Evolutionary conservation across 2,888 invertebrate species (phyloP).

Genomic region (Drosophila anomelani): DNA sequence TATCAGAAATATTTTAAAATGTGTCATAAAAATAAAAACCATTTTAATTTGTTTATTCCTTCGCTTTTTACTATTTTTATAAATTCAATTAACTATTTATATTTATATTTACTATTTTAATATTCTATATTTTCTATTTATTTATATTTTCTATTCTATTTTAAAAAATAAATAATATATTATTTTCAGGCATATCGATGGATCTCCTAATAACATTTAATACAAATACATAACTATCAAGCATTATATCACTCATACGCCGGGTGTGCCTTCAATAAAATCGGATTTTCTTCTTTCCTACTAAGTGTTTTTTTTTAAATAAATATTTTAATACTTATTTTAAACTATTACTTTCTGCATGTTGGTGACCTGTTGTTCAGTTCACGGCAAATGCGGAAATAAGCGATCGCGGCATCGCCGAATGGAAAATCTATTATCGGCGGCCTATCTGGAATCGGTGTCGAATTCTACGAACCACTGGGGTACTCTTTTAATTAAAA

Average conservation of each 20-base stretch:
- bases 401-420: constrained; percentile 7
- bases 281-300: neutral
- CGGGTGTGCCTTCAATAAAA: neutral
- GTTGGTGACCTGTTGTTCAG: neutral
- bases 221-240: neutral
- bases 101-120: too few species aligned
- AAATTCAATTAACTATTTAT: neutral
- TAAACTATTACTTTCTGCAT: neutral
- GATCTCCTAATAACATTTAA: too few species aligned
- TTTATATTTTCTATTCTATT: too few species aligned
- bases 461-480: constrained; percentile 51
- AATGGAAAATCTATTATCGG: constrained; percentile 30
- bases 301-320: too few species aligned
- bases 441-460: constrained; percentile 38
- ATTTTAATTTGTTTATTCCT: neutral
- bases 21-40: neutral
- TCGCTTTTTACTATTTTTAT: neutral
- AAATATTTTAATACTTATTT: neutral
- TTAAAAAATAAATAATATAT: too few species aligned
- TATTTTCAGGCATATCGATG: too few species aligned
- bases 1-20: neutral
- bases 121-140: too few species aligned
- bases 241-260: constrained; percentile 1
- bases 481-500: constrained; percentile 57
- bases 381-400: constrained; percentile 21